phyloP scores from a whole-genome alignment of 2,113 vertebrate genomes.

The Microtus richardsoni region DNA sequence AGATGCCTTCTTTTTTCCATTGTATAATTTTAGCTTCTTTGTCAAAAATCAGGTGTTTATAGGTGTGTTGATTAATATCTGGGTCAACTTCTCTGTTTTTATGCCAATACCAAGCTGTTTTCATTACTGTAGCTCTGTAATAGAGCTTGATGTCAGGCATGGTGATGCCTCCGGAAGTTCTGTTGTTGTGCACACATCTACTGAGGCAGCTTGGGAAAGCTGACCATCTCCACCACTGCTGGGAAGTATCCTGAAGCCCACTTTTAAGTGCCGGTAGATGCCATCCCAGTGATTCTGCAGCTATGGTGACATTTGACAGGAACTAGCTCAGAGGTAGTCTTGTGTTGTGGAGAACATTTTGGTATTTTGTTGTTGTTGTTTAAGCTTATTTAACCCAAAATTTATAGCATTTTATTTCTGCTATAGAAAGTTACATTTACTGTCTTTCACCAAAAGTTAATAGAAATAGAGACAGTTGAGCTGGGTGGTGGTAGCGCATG shows the following conservation, averaged over 20 bases:
- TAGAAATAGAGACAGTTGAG: not conserved
- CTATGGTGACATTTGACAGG: not conserved
- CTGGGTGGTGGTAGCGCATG: accelerated
- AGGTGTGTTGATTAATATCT: too few species aligned
- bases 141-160: too few species aligned
- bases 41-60: too few species aligned
- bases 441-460: constrained; percentile 49
- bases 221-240: not conserved
- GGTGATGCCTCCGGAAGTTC: too few species aligned
- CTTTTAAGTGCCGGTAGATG: not conserved
- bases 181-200: not conserved
- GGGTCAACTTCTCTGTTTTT: too few species aligned
- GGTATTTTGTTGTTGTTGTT: not conserved
- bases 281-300: not conserved
- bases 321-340: not conserved
- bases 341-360: not conserved
- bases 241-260: not conserved
- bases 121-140: too few species aligned
- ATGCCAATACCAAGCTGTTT: too few species aligned
- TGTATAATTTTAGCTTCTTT: too few species aligned
- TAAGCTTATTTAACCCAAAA: constrained; percentile 37
- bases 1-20: too few species aligned
- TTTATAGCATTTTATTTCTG: constrained; percentile 57
- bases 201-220: not conserved
- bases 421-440: constrained; percentile 55